These are phyloP conservation scores for Steromphala cineraria DNA, from an alignment of 2,888 invertebrate genomes.

Conservation along the genomic window DNA sequence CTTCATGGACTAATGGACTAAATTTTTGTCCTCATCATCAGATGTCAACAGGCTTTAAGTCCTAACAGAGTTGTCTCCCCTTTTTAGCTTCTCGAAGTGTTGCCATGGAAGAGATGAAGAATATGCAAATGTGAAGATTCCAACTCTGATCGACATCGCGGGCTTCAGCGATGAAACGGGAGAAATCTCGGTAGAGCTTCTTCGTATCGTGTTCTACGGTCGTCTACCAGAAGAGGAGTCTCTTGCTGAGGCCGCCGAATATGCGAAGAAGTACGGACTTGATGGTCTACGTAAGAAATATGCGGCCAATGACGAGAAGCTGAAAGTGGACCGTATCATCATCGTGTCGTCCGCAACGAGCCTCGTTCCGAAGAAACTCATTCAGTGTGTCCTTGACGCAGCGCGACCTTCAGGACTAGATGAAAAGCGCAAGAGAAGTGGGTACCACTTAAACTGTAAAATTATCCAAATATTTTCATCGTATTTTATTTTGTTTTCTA, in stretches of 20 bases:
- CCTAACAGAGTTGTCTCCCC: neutral
- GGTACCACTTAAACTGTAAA: too few species aligned
- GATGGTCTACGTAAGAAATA: neutral
- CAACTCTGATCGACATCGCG: conserved; percentile 2
- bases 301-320: neutral
- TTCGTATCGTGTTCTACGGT: conserved; percentile 4
- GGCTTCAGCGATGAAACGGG: conserved; percentile 4
- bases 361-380: conserved; percentile 18
- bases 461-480: too few species aligned
- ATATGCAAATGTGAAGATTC: neutral
- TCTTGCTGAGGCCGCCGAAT: neutral
- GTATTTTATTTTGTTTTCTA: too few species aligned
- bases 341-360: conserved; percentile 20
- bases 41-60: too few species aligned
- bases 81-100: conserved; percentile 8
- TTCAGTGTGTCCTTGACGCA: conserved; percentile 18
- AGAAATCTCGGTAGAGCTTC: neutral
- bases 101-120: neutral
- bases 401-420: conserved; percentile 19
- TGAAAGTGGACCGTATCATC: conserved; percentile 30
- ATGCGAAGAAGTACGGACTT: neutral
- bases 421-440: conserved; percentile 6
- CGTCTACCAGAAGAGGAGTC: conserved; percentile 5
- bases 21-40: too few species aligned
- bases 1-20: too few species aligned